These are phyloP conservation scores for Pogoniulus pusillus DNA, from an alignment of 2,797 vertebrate species.

Conservation along the genomic window DNA sequence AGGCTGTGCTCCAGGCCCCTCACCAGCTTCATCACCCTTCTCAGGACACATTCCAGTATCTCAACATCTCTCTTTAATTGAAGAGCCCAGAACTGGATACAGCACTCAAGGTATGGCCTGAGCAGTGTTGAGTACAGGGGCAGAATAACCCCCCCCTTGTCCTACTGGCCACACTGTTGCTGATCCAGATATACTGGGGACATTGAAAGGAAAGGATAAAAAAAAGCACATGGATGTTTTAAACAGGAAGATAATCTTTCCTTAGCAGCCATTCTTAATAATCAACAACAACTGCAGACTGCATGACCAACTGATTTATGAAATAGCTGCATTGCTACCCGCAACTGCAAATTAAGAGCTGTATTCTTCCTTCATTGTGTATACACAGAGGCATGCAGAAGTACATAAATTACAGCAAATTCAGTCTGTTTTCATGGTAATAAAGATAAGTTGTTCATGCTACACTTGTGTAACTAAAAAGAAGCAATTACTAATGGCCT, in stretches of 20 bases:
- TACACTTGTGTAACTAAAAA: not conserved
- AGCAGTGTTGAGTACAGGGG: too few species aligned
- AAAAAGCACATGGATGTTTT: not conserved
- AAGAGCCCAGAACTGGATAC: too few species aligned
- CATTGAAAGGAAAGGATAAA: not conserved
- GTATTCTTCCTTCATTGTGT: not conserved
- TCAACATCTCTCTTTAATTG: too few species aligned
- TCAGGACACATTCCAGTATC: too few species aligned
- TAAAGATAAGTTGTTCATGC: not conserved
- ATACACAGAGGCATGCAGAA: not conserved
- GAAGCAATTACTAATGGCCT: not conserved
- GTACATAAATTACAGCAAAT: not conserved
- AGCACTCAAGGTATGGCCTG: too few species aligned
- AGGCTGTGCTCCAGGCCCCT: too few species aligned
- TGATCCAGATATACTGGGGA: not conserved
- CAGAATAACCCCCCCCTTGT: too few species aligned
- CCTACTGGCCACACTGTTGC: too few species aligned
- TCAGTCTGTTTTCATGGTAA: not conserved
- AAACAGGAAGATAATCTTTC: not conserved
- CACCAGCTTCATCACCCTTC: too few species aligned
- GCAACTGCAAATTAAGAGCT: not conserved
- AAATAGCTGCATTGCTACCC: not conserved
- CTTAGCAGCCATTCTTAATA: not conserved
- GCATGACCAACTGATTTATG: not conserved
- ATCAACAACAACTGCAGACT: not conserved